Base-by-base conservation (phyloP, 2,888 invertebrate genomes). In the Lithophane ornitopus region DNA sequence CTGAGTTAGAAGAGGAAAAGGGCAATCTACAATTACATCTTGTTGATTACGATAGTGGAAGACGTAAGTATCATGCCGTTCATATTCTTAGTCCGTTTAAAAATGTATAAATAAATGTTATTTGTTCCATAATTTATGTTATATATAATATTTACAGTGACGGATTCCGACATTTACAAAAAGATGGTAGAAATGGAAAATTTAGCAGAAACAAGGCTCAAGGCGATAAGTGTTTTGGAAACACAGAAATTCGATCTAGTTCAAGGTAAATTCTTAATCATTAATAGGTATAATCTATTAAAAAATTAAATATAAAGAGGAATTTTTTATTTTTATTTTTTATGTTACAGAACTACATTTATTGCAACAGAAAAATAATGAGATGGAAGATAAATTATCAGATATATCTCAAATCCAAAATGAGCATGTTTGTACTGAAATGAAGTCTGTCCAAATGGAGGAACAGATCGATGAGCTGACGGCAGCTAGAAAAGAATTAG, bases 1-100 rank as follows among this genome's bases (percentile, higher is more conserved):
- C 98, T 22, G 98, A 98, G 91, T 94, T 99, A 84, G 98, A 98
- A 95, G 98, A 98, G 94, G 99, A 99, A 95, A 99, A 99, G 95
- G 98, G 98, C 89, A 98, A 98, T 95, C 97, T 99, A 91, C 98
- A 99, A 95, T 96, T 99, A 92, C 98, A 98, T 95, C 97, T 98
- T 92, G 98, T 98, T 88, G 98, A 98, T 95, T 98, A 98, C 94
- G 98, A 98, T 93, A 98, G 98, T 93, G 97, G 97, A 89, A 97
- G 97, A 97, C 96, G 97, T 97, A 96, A 94, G 95, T 94, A 87
- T 66, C 28, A 67, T 44, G 22, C 6, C 62, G 34, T 61, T n/a
- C 6, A 9, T 41, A 56, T n/a, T 9, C 14, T 26, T 14, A 41
- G 16, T 26, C n/a, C 3, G 12, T 72, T 7, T 49, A 54, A 34